A percentile compares a stretch with the other conserved stretches of the same genome.
phyloP scores from a whole-genome alignment of 1,140 invertebrate genomes.

The Papilio glaucus region DNA sequence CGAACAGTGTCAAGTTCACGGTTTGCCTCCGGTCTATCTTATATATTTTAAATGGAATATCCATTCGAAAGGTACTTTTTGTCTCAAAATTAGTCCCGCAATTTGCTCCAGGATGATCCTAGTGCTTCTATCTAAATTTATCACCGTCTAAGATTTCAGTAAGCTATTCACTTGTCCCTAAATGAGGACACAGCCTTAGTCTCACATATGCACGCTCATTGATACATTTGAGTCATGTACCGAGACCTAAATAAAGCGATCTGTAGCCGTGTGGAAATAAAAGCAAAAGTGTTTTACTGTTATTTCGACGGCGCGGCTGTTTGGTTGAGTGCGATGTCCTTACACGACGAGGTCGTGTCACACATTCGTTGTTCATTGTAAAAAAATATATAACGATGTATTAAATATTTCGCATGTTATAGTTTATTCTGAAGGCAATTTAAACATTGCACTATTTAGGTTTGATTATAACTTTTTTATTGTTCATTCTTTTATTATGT shows the following conservation, averaged over 20 bases:
- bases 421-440: background rate
- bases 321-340: conserved; percentile 26
- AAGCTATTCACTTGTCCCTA: background rate
- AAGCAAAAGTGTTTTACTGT: conserved; percentile 36
- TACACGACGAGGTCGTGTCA: conserved; percentile 32
- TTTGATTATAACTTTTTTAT: too few relatives aligned
- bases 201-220: conserved; percentile 1
- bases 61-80: too few relatives aligned
- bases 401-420: background rate
- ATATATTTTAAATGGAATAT: too few relatives aligned
- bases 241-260: conserved; percentile 31
- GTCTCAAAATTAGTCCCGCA: too few relatives aligned
- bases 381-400: conserved; percentile 14
- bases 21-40: background rate
- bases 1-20: background rate
- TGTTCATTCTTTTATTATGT: too few relatives aligned
- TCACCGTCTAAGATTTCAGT: too few relatives aligned
- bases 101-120: too few relatives aligned
- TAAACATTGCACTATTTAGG: too few relatives aligned
- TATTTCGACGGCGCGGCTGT: conserved; percentile 22
- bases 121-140: too few relatives aligned
- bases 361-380: conserved; percentile 27
- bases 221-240: conserved; percentile 21
- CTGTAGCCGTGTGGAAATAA: conserved; percentile 26
- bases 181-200: background rate